Evolutionary conservation across 2,113 vertebrate species (phyloP).

Genomic region (Leptosomus discolor): DNA sequence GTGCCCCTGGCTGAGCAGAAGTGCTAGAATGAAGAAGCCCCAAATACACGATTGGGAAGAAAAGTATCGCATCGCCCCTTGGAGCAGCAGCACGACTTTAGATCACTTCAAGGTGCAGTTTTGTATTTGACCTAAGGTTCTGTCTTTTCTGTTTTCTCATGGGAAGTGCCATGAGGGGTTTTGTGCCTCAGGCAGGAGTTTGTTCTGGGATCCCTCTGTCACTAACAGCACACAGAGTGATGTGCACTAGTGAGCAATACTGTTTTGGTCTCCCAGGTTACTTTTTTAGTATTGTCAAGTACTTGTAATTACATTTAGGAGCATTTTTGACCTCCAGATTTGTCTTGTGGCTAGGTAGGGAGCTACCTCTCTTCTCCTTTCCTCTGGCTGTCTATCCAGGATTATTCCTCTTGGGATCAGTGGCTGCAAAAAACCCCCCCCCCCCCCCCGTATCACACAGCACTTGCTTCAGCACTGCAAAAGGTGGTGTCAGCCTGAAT

Average conservation of each 20-base stretch:
- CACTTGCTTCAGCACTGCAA: not conserved
- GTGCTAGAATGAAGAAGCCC: not conserved
- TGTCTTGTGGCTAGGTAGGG: not conserved
- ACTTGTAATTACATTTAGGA: not conserved
- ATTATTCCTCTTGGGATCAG: not conserved
- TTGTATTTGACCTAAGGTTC: not conserved
- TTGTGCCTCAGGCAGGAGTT: not conserved
- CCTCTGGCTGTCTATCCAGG: not conserved
- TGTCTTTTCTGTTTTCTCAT: not conserved
- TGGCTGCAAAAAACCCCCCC: too few relatives aligned
- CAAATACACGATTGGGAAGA: not conserved
- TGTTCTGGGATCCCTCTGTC: not conserved
- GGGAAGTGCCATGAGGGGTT: not conserved
- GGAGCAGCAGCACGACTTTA: not conserved
- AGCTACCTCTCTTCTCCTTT: not conserved
- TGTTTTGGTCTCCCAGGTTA: not conserved
- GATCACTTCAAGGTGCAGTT: not conserved
- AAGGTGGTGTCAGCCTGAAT: not conserved
- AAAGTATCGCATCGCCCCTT: not conserved
- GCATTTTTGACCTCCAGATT: not conserved
- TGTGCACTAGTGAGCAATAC: not conserved
- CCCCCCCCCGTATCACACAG: too few relatives aligned
- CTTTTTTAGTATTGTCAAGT: not conserved
- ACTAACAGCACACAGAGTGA: accelerated
- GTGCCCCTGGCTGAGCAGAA: not conserved